A percentile compares a stretch with the other conserved stretches of the same genome.
phyloP scores from a whole-genome alignment of 2,797 vertebrate species.

The Danio kyathit region DNA sequence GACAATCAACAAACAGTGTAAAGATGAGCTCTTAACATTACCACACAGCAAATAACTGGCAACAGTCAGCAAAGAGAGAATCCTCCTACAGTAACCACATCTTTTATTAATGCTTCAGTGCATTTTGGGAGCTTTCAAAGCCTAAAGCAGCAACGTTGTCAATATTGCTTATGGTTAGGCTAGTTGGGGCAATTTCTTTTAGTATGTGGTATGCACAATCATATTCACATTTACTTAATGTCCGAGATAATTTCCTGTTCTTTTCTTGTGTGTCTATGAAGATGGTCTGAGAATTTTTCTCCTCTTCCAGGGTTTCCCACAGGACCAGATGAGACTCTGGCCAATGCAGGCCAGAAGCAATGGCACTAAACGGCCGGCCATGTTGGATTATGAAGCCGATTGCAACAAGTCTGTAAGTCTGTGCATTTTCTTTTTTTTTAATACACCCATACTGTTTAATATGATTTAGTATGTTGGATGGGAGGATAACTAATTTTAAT shows the following conservation, averaged over 20 bases:
- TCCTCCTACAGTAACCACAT: neutral
- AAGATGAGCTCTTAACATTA: neutral
- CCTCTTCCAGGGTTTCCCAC: slow-evolving; percentile 91
- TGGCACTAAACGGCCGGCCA: slow-evolving; percentile 96
- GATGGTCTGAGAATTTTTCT: neutral
- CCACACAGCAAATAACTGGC: neutral
- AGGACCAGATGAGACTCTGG: slow-evolving; percentile 99
- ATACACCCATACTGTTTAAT: neutral
- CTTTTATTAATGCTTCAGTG: neutral
- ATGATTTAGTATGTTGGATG: neutral
- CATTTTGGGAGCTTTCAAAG: neutral
- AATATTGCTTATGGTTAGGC: neutral
- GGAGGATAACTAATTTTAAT: neutral
- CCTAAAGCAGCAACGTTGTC: neutral
- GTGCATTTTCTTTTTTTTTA: neutral
- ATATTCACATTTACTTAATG: neutral
- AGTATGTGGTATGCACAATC: neutral
- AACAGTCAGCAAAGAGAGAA: neutral
- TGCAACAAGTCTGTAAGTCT: slow-evolving; percentile 93
- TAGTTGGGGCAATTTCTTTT: neutral
- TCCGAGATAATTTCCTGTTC: neutral
- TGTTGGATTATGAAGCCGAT: slow-evolving; percentile 98
- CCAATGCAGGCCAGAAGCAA: slow-evolving; percentile 99
- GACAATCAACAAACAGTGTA: neutral
- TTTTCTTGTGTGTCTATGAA: neutral